These are phyloP conservation scores for Tillus elongatus DNA, from an alignment of 2,888 invertebrate genomes.

Conservation along the genomic window DNA sequence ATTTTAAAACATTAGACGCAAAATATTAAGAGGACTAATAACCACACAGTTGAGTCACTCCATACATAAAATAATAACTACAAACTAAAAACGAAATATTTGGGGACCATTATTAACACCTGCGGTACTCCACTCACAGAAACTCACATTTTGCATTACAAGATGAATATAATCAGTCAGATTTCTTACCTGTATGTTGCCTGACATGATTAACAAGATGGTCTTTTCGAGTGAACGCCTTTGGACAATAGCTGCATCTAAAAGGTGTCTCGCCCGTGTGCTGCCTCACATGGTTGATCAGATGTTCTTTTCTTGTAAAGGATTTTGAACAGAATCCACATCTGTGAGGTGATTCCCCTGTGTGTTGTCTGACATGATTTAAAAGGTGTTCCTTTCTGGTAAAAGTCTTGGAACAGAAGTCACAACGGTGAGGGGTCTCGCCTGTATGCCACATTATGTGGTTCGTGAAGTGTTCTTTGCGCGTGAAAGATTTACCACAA, in stretches of 20 bases:
- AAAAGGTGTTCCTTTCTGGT: slow-evolving; percentile 67
- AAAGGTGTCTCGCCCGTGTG: slow-evolving; percentile 68
- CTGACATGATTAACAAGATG: slow-evolving; percentile 67
- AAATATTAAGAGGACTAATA: slow-evolving; percentile 4
- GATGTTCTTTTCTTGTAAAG: slow-evolving; percentile 78
- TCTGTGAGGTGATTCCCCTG: slow-evolving; percentile 75
- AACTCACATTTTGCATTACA: too few relatives aligned
- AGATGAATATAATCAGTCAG: not conserved
- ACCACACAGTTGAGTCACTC: not conserved
- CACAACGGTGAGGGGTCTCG: slow-evolving; percentile 69
- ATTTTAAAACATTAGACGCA: slow-evolving; percentile 47
- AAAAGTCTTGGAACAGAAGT: slow-evolving; percentile 71
- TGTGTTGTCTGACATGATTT: slow-evolving; percentile 70
- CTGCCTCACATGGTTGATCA: slow-evolving; percentile 76
- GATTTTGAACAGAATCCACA: slow-evolving; percentile 81
- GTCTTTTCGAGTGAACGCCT: slow-evolving; percentile 77
- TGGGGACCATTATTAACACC: too few relatives aligned
- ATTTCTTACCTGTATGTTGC: slow-evolving; percentile 49
- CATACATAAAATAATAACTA: slow-evolving; percentile 21
- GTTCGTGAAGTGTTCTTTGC: slow-evolving; percentile 85
- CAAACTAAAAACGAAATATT: too few relatives aligned
- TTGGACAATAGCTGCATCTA: slow-evolving; percentile 76
- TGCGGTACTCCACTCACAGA: too few relatives aligned
- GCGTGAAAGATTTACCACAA: slow-evolving; percentile 79
- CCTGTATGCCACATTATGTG: slow-evolving; percentile 82